Base-by-base conservation (phyloP, 2,888 invertebrate species). In the Cephus nigrinus region DNA sequence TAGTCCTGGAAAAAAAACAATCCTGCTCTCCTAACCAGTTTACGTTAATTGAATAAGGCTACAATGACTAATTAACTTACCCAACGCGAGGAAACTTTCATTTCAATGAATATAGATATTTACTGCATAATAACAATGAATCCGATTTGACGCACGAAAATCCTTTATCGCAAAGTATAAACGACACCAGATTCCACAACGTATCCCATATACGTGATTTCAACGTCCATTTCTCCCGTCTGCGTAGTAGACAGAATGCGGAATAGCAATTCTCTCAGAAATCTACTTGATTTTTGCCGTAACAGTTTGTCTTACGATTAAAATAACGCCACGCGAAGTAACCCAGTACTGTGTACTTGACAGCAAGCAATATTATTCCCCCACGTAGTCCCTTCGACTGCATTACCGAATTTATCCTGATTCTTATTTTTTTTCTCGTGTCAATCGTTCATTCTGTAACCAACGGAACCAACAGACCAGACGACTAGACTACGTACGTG, bases 271-370 rank as follows among this genome's bases (percentile, higher is more conserved):
- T 23, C 9, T 55, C 9, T 23, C 23, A 55, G 23, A 55, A 23
- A 23, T 55, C 55, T 5, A 23, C 23, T 55, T 55, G 55, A 75
- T 36, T 35, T 79, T 73, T 69, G 68, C 75, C 31, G 75, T 79
- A 55, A 9, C 23, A 23, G 23, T 23, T 55, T 71, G 32, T 33
- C 12, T 31, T 71, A 32, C 71, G 71, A 32, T 33, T 76, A 30
- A 75, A 75, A 73, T 85, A 86, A 83, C 86, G 85, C 85, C 86
- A 88, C 69, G 80, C 83, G 78, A 84, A 83, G 80, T 86, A 86
- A 80, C 87, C 80, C 80, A 86, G 78, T 15, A 87, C 79, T n/a
- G 88, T 86, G 79, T 90, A 90, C 77, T 91, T 90, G 11, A 88
- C 82, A 36, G 86, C 86, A 74, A 89, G 78, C 76, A 89, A 75